phyloP scores from a whole-genome alignment of 1,140 invertebrate genomes.

The Drosophila micromelanica region DNA sequence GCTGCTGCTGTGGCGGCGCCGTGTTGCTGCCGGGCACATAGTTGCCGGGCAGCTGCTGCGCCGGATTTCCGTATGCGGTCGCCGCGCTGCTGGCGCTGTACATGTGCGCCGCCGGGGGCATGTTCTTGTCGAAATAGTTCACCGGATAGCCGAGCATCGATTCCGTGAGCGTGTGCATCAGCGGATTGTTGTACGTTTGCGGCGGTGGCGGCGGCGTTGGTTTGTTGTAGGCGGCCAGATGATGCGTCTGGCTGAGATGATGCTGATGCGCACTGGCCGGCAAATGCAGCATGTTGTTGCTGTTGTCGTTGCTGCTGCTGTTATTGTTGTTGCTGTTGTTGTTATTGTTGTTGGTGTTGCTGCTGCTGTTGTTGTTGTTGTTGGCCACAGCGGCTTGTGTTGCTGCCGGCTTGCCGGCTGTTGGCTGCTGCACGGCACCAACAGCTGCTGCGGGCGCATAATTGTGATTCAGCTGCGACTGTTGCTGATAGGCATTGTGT shows the following conservation, averaged over 20 bases:
- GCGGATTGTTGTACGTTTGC: slow-evolving; percentile 78
- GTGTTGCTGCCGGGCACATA: slow-evolving; percentile 62
- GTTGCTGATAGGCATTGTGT: slow-evolving; percentile 29
- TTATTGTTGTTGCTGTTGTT: slow-evolving; percentile 56
- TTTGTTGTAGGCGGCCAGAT: slow-evolving; percentile 77
- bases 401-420: slow-evolving; percentile 44
- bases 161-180: slow-evolving; percentile 69
- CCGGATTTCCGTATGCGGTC: slow-evolving; percentile 66
- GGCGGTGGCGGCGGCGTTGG: slow-evolving; percentile 71
- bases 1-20: slow-evolving; percentile 44
- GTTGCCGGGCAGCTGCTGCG: slow-evolving; percentile 76
- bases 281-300: slow-evolving; percentile 65
- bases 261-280: slow-evolving; percentile 64
- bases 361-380: slow-evolving; percentile 38
- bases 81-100: slow-evolving; percentile 63
- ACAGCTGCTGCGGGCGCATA: slow-evolving; percentile 31
- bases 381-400: slow-evolving; percentile 28
- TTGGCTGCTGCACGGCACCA: slow-evolving; percentile 25
- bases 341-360: slow-evolving; percentile 44
- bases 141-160: slow-evolving; percentile 67
- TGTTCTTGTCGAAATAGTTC: slow-evolving; percentile 79
- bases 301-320: slow-evolving; percentile 48
- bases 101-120: slow-evolving; percentile 82
- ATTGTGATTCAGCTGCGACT: slow-evolving; percentile 38
- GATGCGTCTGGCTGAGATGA: slow-evolving; percentile 76